phyloP scores from a whole-genome alignment of 2,888 invertebrate genomes.

The Callosobruchus maculatus region DNA sequence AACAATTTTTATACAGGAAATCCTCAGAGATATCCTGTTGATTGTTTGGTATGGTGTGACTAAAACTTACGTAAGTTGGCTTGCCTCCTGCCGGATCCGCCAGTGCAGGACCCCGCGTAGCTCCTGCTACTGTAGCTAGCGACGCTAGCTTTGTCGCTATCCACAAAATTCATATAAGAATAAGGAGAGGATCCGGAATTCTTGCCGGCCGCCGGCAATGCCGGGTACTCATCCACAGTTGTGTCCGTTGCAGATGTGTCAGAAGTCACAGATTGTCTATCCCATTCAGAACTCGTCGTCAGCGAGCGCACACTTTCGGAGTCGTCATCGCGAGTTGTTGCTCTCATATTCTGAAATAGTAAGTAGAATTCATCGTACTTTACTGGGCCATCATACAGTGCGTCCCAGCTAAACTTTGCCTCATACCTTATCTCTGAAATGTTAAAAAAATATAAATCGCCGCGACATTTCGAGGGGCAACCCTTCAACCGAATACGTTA shows the following conservation, averaged over 20 bases:
- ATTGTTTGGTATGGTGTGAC: too few species aligned
- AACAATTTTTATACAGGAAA: too few species aligned
- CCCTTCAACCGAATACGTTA: too few species aligned
- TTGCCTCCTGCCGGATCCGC: constrained; percentile 15
- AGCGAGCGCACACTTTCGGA: constrained; percentile 14
- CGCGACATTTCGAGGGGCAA: too few species aligned
- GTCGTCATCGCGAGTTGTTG: constrained; percentile 14
- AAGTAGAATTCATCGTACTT: too few species aligned
- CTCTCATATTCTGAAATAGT: neutral
- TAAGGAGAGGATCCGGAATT: neutral
- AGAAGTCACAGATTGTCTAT: constrained; percentile 12
- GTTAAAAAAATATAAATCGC: too few species aligned
- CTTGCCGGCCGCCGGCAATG: constrained; percentile 4
- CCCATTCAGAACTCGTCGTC: constrained; percentile 21
- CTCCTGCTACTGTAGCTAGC: constrained; percentile 9
- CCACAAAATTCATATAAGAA: constrained; percentile 11
- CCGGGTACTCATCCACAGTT: constrained; percentile 6
- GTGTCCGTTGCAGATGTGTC: constrained; percentile 4
- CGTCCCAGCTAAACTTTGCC: too few species aligned
- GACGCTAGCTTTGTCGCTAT: constrained; percentile 7
- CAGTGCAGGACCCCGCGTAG: constrained; percentile 16
- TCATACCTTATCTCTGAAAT: too few species aligned
- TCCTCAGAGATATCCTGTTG: too few species aligned
- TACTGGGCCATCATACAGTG: too few species aligned
- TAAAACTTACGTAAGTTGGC: constrained; percentile 18